These are phyloP conservation scores for Patella pellucida DNA, from an alignment of 2,888 invertebrate species.

Conservation along the genomic window DNA sequence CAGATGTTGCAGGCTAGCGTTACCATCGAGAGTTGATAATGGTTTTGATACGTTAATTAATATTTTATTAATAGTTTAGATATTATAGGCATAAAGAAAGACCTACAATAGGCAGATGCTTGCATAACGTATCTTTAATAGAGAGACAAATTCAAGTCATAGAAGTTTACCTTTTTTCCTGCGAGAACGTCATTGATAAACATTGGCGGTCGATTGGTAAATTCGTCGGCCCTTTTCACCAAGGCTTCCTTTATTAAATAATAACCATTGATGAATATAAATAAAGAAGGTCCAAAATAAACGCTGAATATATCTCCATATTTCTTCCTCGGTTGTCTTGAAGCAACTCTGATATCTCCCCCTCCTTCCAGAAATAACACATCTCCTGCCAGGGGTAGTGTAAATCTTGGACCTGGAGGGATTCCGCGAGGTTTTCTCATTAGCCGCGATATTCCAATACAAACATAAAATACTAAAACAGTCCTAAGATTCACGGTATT, in stretches of 20 bases:
- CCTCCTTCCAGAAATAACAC: not conserved
- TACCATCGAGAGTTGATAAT: too few relatives aligned
- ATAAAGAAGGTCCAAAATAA: conserved; percentile 40
- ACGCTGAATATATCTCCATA: conserved; percentile 46
- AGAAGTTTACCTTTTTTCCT: too few relatives aligned
- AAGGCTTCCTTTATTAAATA: conserved; percentile 44
- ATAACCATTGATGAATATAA: conserved; percentile 43
- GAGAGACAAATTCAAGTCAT: too few relatives aligned
- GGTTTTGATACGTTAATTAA: too few relatives aligned
- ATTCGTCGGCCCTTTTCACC: conserved; percentile 41
- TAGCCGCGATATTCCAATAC: not conserved
- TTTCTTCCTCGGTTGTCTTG: conserved; percentile 37
- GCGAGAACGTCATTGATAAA: not conserved
- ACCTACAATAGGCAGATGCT: too few relatives aligned
- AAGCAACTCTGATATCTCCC: conserved; percentile 30
- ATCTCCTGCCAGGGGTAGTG: conserved; percentile 14
- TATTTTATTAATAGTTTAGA: too few relatives aligned
- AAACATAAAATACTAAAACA: not conserved
- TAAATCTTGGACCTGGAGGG: conserved; percentile 16
- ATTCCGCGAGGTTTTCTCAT: conserved; percentile 5
- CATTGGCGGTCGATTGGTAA: conserved; percentile 42
- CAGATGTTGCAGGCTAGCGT: too few relatives aligned
- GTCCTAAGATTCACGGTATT: not conserved
- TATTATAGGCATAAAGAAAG: too few relatives aligned
- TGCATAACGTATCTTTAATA: too few relatives aligned